Percentiles rank a stretch among this genome's conserved stretches.
Evolutionary conservation across 2,113 vertebrate genomes (phyloP).

Genomic region (Tychaedon coryphoeus): DNA sequence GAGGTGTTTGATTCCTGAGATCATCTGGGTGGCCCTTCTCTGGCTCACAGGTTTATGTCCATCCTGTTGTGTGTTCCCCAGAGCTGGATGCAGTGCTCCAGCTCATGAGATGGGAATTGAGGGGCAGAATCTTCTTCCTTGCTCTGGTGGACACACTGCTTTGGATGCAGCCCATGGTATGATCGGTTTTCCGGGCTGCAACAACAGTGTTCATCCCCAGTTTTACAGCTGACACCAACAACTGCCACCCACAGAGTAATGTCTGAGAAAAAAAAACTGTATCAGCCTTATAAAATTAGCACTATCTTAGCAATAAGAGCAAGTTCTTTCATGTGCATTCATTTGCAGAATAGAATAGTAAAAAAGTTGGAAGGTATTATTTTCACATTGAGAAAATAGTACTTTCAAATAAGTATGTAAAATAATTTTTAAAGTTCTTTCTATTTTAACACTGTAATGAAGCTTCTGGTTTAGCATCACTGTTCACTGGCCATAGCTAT

Average conservation of each 20-base stretch:
- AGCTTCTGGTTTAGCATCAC: not conserved
- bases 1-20: not conserved
- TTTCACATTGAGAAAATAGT: not conserved
- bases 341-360: not conserved
- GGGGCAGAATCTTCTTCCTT: not conserved
- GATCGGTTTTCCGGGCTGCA: not conserved
- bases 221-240: not conserved
- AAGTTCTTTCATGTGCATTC: not conserved
- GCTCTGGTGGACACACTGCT: not conserved
- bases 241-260: not conserved
- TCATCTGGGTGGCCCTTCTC: not conserved
- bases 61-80: not conserved
- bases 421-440: not conserved
- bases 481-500: not conserved
- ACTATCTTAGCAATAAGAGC: not conserved
- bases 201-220: not conserved
- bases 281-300: not conserved
- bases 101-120: not conserved
- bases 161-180: not conserved
- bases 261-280: not conserved
- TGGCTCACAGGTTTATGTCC: not conserved
- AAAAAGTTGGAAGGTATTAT: not conserved
- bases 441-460: not conserved
- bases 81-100: not conserved
- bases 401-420: not conserved